Base-by-base conservation (phyloP, 2,888 invertebrate species). In the Eubasilissa splendida region DNA sequence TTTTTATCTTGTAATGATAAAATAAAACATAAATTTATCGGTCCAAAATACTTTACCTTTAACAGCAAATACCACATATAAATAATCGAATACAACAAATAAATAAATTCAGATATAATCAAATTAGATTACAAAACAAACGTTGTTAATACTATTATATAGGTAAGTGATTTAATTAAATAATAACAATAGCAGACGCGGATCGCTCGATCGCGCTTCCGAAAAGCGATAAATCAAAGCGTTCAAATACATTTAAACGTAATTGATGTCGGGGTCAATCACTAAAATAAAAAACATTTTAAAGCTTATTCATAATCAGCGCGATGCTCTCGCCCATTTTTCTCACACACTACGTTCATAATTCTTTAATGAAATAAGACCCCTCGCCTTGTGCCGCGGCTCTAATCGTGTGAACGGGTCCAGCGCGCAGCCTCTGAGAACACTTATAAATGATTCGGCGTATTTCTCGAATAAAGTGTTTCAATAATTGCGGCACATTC, bases 401-500 rank as follows among this genome's bases (percentile, higher is more conserved):
- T n/a, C 14, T 11, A 33, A 68, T 12, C 68, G 68, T 68, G 68
- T 68, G 68, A 68, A 68, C 68, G 50, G 50, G 33, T 31, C n/a
- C 63, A 12, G 63, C 10, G 63, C 5, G 11, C 63, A 33, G 63
- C 63, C 33, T 63, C 63, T 33, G 68, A 50, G 14, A 68, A n/a
- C 50, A 68, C 42, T 68, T 52, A 50, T 42, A 68, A 68, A 50
- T 68, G 68, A 68, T 68, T 68, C 68, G 68, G 68, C 68, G 68
- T 68, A 68, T 68, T 63, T 68, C 68, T 68, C 63, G 68, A 33
- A 52, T 50, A 42, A 68, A 52, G 68, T 68, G 50, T 50, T 68
- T 50, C 50, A 50, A 50, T 68, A 68, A 68, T 68, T 68, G 50
- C 68, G 50, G n/a, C n/a, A n/a, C n/a, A n/a, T n/a, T n/a, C n/a